These are phyloP conservation scores for Cololabis saira DNA, from an alignment of 2,113 vertebrate species.

Conservation along the genomic window DNA sequence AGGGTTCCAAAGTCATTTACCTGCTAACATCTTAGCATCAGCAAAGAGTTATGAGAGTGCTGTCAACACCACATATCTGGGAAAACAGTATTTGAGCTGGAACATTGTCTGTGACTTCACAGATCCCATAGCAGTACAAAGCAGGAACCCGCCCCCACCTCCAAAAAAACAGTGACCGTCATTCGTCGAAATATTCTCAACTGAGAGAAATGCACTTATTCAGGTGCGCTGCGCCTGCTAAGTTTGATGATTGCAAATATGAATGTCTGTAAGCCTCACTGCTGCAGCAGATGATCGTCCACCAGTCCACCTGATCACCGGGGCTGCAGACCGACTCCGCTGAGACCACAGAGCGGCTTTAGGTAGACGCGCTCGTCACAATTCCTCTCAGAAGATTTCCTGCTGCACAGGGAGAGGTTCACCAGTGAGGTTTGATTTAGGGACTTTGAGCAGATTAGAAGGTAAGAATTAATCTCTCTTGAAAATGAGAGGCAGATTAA, in stretches of 20 bases:
- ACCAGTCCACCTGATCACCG: slow-evolving; percentile 1
- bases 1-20: neutral
- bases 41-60: neutral
- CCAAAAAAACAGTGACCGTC: neutral
- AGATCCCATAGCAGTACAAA: neutral
- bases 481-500: slow-evolving; percentile 75
- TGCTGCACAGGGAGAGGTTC: slow-evolving; percentile 47
- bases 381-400: slow-evolving; percentile 43
- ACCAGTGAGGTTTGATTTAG: slow-evolving; percentile 66
- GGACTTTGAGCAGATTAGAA: slow-evolving; percentile 70
- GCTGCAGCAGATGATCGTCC: slow-evolving; percentile 1
- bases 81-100: neutral
- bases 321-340: neutral
- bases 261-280: no score
- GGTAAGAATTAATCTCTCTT: slow-evolving; percentile 69
- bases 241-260: no score
- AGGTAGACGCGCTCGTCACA: slow-evolving; percentile 33
- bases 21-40: neutral
- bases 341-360: slow-evolving; percentile 20
- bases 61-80: neutral
- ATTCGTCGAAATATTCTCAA: neutral
- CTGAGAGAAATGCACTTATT: neutral
- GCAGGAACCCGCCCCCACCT: neutral
- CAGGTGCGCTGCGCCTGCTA: no score
- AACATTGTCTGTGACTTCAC: neutral